Conservation (phyloP, 2,113 vertebrate genomes). For the Dromiciops gliroides region DNA sequence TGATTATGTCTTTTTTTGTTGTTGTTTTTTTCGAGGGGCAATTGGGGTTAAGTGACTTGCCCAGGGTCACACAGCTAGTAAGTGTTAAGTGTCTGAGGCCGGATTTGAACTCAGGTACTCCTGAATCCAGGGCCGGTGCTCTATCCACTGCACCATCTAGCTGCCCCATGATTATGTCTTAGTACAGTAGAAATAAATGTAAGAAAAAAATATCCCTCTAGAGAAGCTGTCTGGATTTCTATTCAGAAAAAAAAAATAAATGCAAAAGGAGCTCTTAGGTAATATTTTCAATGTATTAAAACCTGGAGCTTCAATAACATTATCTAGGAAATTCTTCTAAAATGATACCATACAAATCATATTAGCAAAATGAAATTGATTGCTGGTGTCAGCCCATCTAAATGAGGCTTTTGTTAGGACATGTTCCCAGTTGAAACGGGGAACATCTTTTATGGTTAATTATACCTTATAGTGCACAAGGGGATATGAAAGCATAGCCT, state of each 20-base stretch:
- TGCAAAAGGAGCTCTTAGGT: not conserved
- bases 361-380: slow-evolving; percentile 32
- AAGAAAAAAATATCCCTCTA: not conserved
- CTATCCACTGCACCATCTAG: no score
- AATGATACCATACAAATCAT: not conserved
- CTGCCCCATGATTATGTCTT: not conserved
- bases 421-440: slow-evolving; percentile 15
- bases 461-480: slow-evolving; percentile 21
- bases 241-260: not conserved
- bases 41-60: no score
- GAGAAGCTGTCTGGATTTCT: not conserved
- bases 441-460: slow-evolving; percentile 40
- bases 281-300: not conserved
- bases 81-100: no score
- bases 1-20: not conserved
- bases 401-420: not conserved
- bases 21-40: no score
- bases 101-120: no score
- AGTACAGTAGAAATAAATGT: not conserved
- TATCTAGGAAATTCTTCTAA: slow-evolving; percentile 3
- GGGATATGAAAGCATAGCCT: not conserved
- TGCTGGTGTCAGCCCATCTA: not conserved
- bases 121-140: no score
- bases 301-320: not conserved
- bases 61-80: no score